Evolutionary conservation across 1,140 invertebrate species (phyloP), one percentile per base, ranked within the genome.

Genomic region (Notospermus geniculatus): DNA sequence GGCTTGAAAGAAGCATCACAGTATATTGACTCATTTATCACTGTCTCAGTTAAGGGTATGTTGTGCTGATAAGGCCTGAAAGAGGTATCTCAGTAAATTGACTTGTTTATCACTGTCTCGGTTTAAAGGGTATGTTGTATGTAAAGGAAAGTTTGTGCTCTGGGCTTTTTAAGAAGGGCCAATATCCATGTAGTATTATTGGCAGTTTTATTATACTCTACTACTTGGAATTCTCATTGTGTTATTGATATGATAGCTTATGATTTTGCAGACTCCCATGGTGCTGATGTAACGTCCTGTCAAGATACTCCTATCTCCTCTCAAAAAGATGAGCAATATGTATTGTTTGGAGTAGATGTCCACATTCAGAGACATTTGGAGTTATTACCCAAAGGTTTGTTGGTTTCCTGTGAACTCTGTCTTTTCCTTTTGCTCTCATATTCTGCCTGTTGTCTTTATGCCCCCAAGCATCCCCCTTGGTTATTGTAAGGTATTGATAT

Each of bases 11-110:
- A 78, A 67, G 70, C 71, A 32, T 53, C 63, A 19, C 70, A 72
- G 46, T 78, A 66, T 53, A 72, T 78, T 28, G 75, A 78, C 53
- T 72, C 75, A 11, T 75, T 53, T 54, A 72, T 78, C 59, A 72
- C 74, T 52, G 68, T 78, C 23, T 71, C 73, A 56, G 76, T 78
- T 13, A 78, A 75, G 74, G 73, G 76, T 77, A 54, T 54, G 29
- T 29, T 25, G 23, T 53, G 15, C 11, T 1, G 4, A 55, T 32
- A 55, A n/a, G n/a, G n/a, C n/a, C n/a, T n/a, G n/a, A n/a, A n/a
- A n/a, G n/a, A n/a, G n/a, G n/a, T n/a, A n/a, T n/a, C n/a, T n/a
- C 4, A 36, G 32, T 36, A 15, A 5, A 52, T 1, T 52, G 39
- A 36, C 27, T n/a, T 22, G 43, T 32, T n/a, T n/a, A n/a, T n/a